A percentile compares a stretch with the other conserved stretches of the same genome.
phyloP scores from a whole-genome alignment of 1,140 invertebrate species.

The Metopolophium dirhodum region DNA sequence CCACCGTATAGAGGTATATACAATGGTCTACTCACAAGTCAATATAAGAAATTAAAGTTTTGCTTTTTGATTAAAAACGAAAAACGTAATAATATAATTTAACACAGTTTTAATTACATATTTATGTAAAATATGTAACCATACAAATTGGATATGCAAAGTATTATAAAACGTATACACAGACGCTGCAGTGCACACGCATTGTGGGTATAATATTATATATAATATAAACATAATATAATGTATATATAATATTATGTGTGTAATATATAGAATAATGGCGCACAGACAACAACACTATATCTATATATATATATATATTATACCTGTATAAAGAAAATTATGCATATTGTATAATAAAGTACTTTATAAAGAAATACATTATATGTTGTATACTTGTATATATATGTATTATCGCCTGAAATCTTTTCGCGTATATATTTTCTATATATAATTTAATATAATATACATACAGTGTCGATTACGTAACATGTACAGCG shows the following conservation, averaged over 20 bases:
- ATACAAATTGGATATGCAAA: constrained; percentile 29
- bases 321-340: neutral
- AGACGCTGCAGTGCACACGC: neutral
- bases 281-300: neutral
- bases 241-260: neutral
- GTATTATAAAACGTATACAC: neutral
- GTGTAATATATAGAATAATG: neutral
- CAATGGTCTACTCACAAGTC: neutral
- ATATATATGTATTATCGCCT: constrained; percentile 23
- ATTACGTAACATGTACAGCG: neutral
- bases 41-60: neutral
- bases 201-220: neutral
- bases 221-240: no score
- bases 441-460: neutral
- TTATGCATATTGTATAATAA: constrained; percentile 26
- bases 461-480: neutral
- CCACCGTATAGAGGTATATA: neutral
- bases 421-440: constrained; percentile 26
- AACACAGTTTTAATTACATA: constrained; percentile 4
- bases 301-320: neutral
- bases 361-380: constrained; percentile 30
- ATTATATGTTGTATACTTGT: neutral
- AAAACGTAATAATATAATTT: neutral
- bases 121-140: constrained; percentile 6
- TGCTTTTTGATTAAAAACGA: neutral